phyloP scores from a whole-genome alignment of 2,113 vertebrate species.

The Rhizomys pruinosus region DNA sequence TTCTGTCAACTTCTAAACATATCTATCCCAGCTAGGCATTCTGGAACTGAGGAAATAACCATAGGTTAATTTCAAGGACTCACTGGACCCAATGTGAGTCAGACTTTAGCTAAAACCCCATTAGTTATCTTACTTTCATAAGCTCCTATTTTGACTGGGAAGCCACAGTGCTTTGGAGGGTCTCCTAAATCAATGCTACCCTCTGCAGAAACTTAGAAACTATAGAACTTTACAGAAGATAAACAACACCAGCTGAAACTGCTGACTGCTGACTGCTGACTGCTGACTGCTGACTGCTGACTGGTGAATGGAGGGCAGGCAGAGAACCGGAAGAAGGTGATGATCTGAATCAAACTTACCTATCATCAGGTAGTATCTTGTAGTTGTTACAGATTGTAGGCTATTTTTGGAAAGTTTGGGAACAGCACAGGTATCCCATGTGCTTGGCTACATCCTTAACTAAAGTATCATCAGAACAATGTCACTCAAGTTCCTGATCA shows the following conservation, averaged over 20 bases:
- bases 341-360: constrained; percentile 33
- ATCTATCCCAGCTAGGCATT: no score
- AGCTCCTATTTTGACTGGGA: no score
- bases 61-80: no score
- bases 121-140: no score
- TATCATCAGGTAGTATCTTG: constrained; percentile 9
- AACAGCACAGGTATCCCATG: constrained; percentile 51
- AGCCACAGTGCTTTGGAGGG: no score
- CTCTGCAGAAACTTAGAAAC: constrained; percentile 27
- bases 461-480: constrained; percentile 97
- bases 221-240: constrained; percentile 58
- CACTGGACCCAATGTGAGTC: no score
- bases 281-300: neutral
- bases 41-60: no score
- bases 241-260: neutral
- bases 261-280: neutral
- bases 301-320: neutral
- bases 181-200: no score
- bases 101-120: no score
- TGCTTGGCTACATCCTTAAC: constrained; percentile 85
- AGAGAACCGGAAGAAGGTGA: neutral
- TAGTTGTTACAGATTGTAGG: constrained; percentile 17
- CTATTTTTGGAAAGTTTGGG: constrained; percentile 40
- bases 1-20: no score
- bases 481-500: constrained; percentile 95